phyloP scores from a whole-genome alignment of 2,797 vertebrate species.

The Platyrinchus mystaceus region DNA sequence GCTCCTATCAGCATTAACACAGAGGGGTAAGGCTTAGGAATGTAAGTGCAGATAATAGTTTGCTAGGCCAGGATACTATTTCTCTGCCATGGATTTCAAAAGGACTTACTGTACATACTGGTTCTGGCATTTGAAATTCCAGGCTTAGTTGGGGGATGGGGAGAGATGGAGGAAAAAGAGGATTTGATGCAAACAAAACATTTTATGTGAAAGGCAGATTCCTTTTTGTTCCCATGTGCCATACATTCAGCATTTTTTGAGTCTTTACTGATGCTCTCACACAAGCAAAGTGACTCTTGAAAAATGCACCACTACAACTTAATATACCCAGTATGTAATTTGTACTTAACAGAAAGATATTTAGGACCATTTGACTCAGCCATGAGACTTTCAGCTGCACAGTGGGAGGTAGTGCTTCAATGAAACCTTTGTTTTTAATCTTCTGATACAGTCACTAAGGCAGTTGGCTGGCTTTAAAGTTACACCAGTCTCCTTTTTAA shows the following conservation, averaged over 20 bases:
- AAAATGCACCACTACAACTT: slow-evolving; percentile 81
- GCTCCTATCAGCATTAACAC: slow-evolving; percentile 4
- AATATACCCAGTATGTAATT: slow-evolving; percentile 88
- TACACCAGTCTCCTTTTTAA: slow-evolving; percentile 68
- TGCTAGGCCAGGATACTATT: slow-evolving; percentile 46
- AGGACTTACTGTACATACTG: slow-evolving; percentile 52
- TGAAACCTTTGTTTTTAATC: slow-evolving; percentile 83
- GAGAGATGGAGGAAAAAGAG: neutral
- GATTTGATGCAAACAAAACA: slow-evolving; percentile 52
- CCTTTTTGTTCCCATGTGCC: slow-evolving; percentile 39
- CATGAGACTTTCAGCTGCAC: slow-evolving; percentile 76
- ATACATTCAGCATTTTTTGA: slow-evolving; percentile 17
- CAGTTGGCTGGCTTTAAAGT: slow-evolving; percentile 79
- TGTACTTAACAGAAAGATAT: slow-evolving; percentile 84
- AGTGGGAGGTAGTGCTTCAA: slow-evolving; percentile 84
- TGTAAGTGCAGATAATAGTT: slow-evolving; percentile 38
- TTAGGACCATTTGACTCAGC: slow-evolving; percentile 74
- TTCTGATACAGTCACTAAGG: slow-evolving; percentile 70
- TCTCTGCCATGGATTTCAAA: slow-evolving; percentile 53
- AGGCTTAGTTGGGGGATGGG: slow-evolving; percentile 17
- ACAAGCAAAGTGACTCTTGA: slow-evolving; percentile 53
- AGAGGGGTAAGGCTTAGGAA: slow-evolving; percentile 13
- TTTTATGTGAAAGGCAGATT: slow-evolving; percentile 49
- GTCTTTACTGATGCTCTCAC: slow-evolving; percentile 33
- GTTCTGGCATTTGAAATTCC: slow-evolving; percentile 62